Base-by-base conservation (phyloP, 1,140 invertebrate species). In the Psilanteris sp. region DNA sequence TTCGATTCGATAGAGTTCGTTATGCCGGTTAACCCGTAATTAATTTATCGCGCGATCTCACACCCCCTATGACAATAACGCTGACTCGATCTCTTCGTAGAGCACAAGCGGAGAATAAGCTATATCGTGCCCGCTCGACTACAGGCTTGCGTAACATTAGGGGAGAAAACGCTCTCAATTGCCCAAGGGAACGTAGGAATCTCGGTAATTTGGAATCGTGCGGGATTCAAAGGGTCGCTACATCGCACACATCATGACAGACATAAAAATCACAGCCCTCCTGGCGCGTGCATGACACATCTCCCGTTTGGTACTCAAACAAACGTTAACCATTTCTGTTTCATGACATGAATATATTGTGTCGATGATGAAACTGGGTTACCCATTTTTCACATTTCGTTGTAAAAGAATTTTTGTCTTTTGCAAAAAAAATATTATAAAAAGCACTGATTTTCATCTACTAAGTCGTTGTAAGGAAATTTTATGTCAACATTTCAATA, bases 21-120 rank as follows among this genome's bases (percentile, higher is more conserved):
- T 81, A 80, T 77, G 68, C 78, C 71, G 72, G 74, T 82, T 79
- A 80, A 79, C 74, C 74, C 66, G 72, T 81, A 81, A 81, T 81
- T 81, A 81, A 81, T 81, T 80, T 81, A 81, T 81, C 78, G 74
- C 62, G 52, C 71, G 64, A 77, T 81, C 71, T 80, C 68, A 44
- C 77, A 77, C 64, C 34, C 66, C 7, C 4, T 57, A 78, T 77
- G 77, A 78, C 78, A 81, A 79, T 79, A 78, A 73, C 71, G 78
- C 52, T 64, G 52, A 73, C 52, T 67, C 73, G 61, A 78, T 67
- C 71, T 71, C 57, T 37, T 62, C 54, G 61, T 57, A 15, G 20
- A 67, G 50, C 34, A 62, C 18, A 34, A 26, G 36, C 52, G 46
- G 50, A 31, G 73, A 70, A 66, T 70, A 59, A 66, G 57, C 52